Conservation (phyloP, 2,888 invertebrate species). For the Mythimna albipuncta region DNA sequence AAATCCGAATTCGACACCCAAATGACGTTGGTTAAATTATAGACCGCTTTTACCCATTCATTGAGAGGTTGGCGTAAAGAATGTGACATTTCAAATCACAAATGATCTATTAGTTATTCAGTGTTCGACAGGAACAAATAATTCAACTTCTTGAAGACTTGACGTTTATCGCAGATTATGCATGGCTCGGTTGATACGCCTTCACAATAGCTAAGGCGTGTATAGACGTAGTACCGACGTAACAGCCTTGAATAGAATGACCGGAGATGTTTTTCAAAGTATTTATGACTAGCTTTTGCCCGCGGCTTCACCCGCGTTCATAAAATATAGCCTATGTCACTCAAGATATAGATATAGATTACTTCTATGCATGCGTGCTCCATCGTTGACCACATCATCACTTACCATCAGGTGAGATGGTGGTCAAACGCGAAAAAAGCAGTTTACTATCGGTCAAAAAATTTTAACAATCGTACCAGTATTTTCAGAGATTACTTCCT, state of each 20-base stretch:
- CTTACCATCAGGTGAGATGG: no score
- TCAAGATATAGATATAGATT: no score
- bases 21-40: slow-evolving; percentile 43
- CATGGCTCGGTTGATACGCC: slow-evolving; percentile 74
- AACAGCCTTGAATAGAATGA: slow-evolving; percentile 55
- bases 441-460: no score
- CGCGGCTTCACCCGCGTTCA: no score
- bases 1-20: slow-evolving; percentile 19
- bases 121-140: slow-evolving; percentile 65
- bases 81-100: slow-evolving; percentile 59
- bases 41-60: slow-evolving; percentile 28
- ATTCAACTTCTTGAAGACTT: slow-evolving; percentile 71
- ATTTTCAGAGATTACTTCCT: no score
- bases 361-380: no score
- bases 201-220: slow-evolving; percentile 66
- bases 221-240: slow-evolving; percentile 34
- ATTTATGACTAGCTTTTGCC: slow-evolving; percentile 1
- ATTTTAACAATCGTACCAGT: no score
- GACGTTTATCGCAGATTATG: slow-evolving; percentile 82
- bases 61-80: slow-evolving; percentile 31
- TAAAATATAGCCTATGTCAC: no score
- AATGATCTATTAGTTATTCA: slow-evolving; percentile 61
- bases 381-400: no score
- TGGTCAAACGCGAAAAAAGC: no score
- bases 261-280: slow-evolving; percentile 23